These are phyloP conservation scores for Lepus townsendii DNA, from an alignment of 2,797 vertebrate genomes.

Conservation along the genomic window DNA sequence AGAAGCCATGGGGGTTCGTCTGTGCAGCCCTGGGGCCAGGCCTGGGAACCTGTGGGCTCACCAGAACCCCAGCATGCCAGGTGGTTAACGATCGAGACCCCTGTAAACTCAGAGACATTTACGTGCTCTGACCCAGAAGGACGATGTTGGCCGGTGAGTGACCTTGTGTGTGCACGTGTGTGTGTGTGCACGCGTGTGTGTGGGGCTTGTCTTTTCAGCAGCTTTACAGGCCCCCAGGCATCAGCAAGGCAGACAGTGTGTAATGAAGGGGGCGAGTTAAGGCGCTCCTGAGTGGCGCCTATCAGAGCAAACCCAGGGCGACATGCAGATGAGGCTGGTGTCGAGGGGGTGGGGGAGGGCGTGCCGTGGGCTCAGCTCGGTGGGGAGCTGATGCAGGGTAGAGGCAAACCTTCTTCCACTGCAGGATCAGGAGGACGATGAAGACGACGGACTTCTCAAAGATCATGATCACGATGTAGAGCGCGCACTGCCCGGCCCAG, in stretches of 20 bases:
- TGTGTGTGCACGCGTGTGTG: fast-evolving
- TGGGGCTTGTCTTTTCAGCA: not conserved
- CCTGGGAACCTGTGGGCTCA: not conserved
- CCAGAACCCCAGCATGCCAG: not conserved
- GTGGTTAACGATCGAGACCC: not conserved
- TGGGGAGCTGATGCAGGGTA: not conserved
- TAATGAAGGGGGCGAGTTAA: not conserved
- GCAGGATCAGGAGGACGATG: constrained; percentile 96
- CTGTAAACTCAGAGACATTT: not conserved
- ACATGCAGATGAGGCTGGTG: not conserved
- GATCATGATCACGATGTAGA: constrained; percentile 98
- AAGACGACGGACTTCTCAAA: constrained; percentile 98
- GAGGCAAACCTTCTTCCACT: constrained; percentile 96
- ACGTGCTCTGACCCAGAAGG: not conserved
- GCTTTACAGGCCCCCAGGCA: not conserved
- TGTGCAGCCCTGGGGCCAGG: not conserved
- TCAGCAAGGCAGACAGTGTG: not conserved
- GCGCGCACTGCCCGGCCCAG: constrained; percentile 97
- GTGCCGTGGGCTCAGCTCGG: not conserved
- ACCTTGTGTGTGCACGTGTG: too few species aligned
- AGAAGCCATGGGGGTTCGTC: not conserved
- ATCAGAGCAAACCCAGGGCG: not conserved
- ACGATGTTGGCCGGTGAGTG: not conserved
- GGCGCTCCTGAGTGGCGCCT: not conserved
- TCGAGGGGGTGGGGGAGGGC: not conserved